Percentiles rank a stretch among this genome's conserved stretches.
Evolutionary conservation across 2,797 vertebrate genomes (phyloP).

Genomic region (Coilia nasus): DNA sequence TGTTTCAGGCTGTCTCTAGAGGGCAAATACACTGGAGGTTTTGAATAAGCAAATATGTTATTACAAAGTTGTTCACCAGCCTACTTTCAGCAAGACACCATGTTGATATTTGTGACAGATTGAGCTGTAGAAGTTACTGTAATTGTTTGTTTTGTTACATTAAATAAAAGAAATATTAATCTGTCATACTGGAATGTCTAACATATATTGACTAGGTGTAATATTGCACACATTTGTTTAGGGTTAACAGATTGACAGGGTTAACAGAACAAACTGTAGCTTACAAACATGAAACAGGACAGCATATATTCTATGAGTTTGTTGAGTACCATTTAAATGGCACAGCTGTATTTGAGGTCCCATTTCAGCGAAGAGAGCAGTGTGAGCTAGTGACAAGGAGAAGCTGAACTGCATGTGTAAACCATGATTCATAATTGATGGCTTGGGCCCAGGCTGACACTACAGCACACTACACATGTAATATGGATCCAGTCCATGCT

Average conservation of each 20-base stretch:
- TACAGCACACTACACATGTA: constrained; percentile 84
- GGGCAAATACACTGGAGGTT: constrained; percentile 74
- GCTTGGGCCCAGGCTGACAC: constrained; percentile 81
- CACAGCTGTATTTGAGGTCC: constrained; percentile 83
- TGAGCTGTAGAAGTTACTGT: constrained; percentile 31
- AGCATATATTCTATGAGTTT: constrained; percentile 63
- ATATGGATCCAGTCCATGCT: constrained; percentile 84
- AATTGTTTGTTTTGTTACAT: neutral
- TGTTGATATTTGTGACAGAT: constrained; percentile 32
- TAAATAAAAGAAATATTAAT: neutral
- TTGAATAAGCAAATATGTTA: constrained; percentile 58
- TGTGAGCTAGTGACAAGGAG: constrained; percentile 76
- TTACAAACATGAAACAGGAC: constrained; percentile 66
- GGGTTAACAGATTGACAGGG: neutral
- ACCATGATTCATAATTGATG: constrained; percentile 98
- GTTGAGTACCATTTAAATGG: constrained; percentile 75
- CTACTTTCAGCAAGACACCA: constrained; percentile 12
- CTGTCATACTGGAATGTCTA: neutral
- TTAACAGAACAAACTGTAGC: too few species aligned
- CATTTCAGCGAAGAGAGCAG: constrained; percentile 82
- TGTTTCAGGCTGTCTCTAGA: constrained; percentile 79
- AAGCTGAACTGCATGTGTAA: constrained; percentile 83
- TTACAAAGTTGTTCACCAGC: constrained; percentile 39
- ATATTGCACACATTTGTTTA: neutral
- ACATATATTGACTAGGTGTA: constrained; percentile 6